Conservation (phyloP, 2,113 vertebrate genomes). For the Numida meleagris region DNA sequence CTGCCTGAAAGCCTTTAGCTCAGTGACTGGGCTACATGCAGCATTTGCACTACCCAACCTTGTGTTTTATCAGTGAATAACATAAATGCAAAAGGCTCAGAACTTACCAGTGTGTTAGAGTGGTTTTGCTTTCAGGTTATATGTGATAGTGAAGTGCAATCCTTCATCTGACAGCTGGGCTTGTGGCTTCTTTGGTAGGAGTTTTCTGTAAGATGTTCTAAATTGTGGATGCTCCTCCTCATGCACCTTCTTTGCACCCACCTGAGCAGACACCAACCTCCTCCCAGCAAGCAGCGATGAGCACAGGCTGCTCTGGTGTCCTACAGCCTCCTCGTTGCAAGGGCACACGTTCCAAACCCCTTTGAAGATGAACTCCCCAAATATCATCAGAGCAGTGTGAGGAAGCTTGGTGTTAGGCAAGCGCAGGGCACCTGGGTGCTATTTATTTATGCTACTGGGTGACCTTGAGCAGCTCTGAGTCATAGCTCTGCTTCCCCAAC, state of each 20-base stretch:
- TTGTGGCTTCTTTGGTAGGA: background rate
- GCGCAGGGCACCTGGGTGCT: background rate
- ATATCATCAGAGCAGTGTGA: background rate
- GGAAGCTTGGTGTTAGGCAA: background rate
- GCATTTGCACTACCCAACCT: background rate
- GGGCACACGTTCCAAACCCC: background rate
- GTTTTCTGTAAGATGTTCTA: background rate
- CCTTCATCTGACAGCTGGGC: background rate
- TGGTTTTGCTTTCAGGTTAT: background rate
- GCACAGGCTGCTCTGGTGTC: background rate
- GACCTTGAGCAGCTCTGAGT: conserved; percentile 49
- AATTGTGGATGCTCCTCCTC: background rate
- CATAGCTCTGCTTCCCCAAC: conserved; percentile 2
- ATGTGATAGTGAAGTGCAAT: background rate
- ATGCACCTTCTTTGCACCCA: background rate
- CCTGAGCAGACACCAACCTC: background rate
- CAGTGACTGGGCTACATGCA: background rate
- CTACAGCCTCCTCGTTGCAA: background rate
- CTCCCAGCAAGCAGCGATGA: background rate
- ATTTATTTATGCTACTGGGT: conserved; percentile 20
- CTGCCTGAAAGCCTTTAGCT: background rate
- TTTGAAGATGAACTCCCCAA: background rate
- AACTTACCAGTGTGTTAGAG: accelerated
- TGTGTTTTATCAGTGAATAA: background rate
- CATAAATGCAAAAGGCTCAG: accelerated